Evolutionary conservation across 1,140 invertebrate genomes (phyloP).

Genomic region (Oreohelix idahoensis): DNA sequence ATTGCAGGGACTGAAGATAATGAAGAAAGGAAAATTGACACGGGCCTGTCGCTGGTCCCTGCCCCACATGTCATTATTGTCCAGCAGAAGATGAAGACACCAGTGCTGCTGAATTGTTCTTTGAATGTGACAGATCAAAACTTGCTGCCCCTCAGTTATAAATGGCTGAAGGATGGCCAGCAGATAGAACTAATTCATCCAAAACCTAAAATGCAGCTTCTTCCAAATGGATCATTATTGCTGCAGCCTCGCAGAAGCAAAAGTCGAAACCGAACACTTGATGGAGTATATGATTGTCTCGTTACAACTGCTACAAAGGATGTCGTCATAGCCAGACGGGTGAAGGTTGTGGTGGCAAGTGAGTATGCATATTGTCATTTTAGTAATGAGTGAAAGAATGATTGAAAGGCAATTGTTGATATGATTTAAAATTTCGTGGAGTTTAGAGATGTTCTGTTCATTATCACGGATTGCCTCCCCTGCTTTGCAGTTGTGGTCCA

Average conservation of each 20-base stretch:
- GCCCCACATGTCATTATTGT: not conserved
- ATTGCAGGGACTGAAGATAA: not conserved
- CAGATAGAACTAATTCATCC: not conserved
- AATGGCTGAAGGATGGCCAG: slow-evolving; percentile 25
- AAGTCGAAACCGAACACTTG: slow-evolving; percentile 15
- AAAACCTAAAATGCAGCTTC: slow-evolving; percentile 10
- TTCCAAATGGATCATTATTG: slow-evolving; percentile 25
- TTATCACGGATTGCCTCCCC: too few relatives aligned
- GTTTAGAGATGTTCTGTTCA: too few relatives aligned
- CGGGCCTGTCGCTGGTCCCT: slow-evolving; percentile 11
- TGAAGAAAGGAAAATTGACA: not conserved
- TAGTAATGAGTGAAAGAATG: not conserved
- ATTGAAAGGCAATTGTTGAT: too few relatives aligned
- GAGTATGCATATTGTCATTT: not conserved
- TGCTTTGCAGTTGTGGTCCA: too few relatives aligned
- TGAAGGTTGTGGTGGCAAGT: slow-evolving; percentile 29
- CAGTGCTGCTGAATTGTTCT: slow-evolving; percentile 33
- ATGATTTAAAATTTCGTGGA: too few relatives aligned
- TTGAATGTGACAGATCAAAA: not conserved
- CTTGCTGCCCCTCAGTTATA: not conserved
- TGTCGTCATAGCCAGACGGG: slow-evolving; percentile 18
- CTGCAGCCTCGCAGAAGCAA: slow-evolving; percentile 7
- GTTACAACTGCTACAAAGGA: not conserved
- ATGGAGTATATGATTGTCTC: slow-evolving; percentile 34
- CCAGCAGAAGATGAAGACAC: not conserved